Evolutionary conservation across 2,888 invertebrate species (phyloP), one percentile per base, ranked within the genome.

Genomic region (Drosophila kanekoi): DNA sequence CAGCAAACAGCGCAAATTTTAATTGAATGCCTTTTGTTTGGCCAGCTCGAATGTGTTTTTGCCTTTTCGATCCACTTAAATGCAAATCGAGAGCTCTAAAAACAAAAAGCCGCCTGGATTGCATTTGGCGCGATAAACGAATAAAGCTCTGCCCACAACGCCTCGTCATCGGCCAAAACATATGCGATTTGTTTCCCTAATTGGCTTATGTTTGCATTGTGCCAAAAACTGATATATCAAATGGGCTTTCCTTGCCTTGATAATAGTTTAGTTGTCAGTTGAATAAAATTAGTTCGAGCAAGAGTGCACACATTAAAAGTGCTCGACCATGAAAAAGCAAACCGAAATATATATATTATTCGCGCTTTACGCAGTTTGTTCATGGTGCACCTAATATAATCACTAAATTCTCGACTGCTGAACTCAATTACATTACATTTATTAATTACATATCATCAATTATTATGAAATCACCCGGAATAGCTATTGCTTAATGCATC

Each of bases 11-110:
- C 57, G 77, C 62, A 72, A 62, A 80, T 82, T 84, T 87, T 84
- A 84, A 84, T 84, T 84, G 85, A 87, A 87, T 71, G 82, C 73
- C 79, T 87, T 87, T 84, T 80, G 76, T 84, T 80, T 80, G 71
- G 38, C 61, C 71, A 51, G 37, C 62, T 62, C 41, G 23, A 56
- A 51, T 53, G 51, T 66, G 61, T 54, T 65, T 65, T 65, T 61
- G 43, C 57, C 41, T 13, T 11, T 58, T 61, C 49, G 40, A 16
- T 52, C 28, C 59, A 74, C 54, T 65, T 61, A 67, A 76, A 75
- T 67, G 62, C 76, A 57, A 75, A 74, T 74, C 64, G 56, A 33
- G 44, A 41, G 16, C 35, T 14, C 28, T 40, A 62, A 64, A 28
- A 57, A 44, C 51, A 35, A 38, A 47, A 40, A 45, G 13, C 53